Conservation (phyloP, 2,113 vertebrate species). For the Lagenorhynchus albirostris region DNA sequence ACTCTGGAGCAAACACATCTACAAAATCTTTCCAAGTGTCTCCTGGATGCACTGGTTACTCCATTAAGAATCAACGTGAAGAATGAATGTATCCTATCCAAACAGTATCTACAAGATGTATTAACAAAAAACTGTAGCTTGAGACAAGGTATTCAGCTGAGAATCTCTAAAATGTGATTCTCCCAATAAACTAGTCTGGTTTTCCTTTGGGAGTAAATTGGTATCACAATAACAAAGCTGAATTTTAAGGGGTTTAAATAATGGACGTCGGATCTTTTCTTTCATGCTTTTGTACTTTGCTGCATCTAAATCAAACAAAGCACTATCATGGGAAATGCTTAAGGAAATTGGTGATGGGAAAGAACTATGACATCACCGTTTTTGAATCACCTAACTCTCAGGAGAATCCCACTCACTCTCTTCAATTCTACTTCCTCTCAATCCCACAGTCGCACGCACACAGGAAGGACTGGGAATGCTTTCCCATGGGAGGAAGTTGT, state of each 20-base stretch:
- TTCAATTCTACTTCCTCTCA: background rate
- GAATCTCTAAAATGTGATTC: conserved; percentile 16
- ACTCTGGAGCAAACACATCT: background rate
- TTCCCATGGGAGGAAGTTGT: background rate
- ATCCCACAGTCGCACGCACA: background rate
- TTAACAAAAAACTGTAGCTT: background rate
- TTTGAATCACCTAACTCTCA: background rate
- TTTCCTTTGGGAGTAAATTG: background rate
- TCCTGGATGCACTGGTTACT: background rate
- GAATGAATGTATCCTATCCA: background rate
- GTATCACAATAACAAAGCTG: background rate
- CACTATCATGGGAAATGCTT: background rate
- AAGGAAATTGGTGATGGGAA: background rate
- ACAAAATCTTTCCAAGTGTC: background rate
- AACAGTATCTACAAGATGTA: background rate
- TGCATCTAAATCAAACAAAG: background rate
- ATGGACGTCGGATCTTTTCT: background rate
- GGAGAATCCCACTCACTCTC: background rate
- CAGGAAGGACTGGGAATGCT: background rate
- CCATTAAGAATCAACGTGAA: background rate
- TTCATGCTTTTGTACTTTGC: background rate
- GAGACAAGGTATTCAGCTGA: background rate
- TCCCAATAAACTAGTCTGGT: background rate
- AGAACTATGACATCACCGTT: background rate
- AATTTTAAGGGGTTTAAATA: background rate